Percentiles rank a stretch among this genome's conserved stretches.
These are phyloP conservation scores for Salmo trutta DNA, from an alignment of 2,797 vertebrate genomes.

Conservation along the genomic window DNA sequence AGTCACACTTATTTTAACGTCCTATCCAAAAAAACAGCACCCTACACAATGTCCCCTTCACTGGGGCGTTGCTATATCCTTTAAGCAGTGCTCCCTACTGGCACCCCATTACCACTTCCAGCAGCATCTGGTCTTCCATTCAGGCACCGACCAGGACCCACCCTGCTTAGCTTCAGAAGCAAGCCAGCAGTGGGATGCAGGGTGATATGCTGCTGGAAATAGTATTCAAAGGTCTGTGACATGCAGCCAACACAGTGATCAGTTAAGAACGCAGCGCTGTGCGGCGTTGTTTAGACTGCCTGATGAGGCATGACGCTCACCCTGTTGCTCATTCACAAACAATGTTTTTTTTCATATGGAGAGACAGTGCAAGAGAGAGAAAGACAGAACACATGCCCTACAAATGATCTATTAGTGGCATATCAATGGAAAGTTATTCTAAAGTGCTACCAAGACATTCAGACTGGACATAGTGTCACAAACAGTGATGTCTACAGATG, in stretches of 20 bases:
- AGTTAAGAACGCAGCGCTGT: neutral
- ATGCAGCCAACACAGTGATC: neutral
- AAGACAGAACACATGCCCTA: neutral
- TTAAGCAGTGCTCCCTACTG: no score
- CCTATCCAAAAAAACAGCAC: no score
- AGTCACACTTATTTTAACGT: no score
- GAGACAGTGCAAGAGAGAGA: neutral
- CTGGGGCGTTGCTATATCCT: no score
- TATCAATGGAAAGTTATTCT: neutral
- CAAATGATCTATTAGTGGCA: neutral
- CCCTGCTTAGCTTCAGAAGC: no score
- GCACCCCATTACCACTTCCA: no score
- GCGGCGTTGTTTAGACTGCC: neutral
- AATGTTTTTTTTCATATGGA: neutral
- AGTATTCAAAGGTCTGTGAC: neutral
- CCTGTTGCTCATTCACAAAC: neutral
- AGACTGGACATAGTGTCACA: neutral
- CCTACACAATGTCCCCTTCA: no score
- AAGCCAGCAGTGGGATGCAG: no score
- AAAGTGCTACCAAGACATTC: neutral
- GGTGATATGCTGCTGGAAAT: neutral
- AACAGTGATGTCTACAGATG: neutral
- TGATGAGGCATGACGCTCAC: constrained; percentile 1
- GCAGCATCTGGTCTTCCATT: no score
- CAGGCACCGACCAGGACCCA: no score